A percentile compares a stretch with the other conserved stretches of the same genome.
Conservation (phyloP, 2,888 invertebrate genomes). For the Aethes cnicana region DNA sequence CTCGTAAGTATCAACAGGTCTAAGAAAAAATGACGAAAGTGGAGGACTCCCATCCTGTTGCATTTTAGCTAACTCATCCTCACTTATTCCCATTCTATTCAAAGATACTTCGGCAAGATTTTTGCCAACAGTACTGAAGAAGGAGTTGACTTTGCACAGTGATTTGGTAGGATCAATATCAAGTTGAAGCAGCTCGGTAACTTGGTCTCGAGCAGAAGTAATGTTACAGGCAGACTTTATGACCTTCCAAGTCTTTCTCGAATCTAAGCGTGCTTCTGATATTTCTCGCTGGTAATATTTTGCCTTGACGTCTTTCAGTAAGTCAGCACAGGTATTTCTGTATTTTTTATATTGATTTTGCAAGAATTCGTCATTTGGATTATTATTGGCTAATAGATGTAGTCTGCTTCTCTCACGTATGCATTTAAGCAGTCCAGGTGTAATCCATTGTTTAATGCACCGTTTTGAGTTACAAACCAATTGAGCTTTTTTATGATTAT, state of each 20-base stretch:
- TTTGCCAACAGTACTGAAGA: background rate
- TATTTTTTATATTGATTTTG: background rate
- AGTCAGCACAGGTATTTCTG: constrained; percentile 1
- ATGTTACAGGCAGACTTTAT: background rate
- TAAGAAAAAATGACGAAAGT: background rate
- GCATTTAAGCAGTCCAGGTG: constrained; percentile 1
- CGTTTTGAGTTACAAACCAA: background rate
- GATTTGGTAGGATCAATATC: background rate
- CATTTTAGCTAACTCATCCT: background rate
- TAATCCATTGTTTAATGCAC: background rate
- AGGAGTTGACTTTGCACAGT: background rate
- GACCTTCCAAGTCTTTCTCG: background rate
- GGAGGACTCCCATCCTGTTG: background rate
- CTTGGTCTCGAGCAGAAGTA: background rate
- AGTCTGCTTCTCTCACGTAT: background rate
- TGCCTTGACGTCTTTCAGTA: background rate
- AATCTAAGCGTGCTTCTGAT: background rate
- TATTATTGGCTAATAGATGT: background rate
- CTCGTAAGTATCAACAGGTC: background rate
- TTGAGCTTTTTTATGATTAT: background rate
- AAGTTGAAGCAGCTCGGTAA: background rate
- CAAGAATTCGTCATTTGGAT: background rate
- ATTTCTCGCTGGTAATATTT: background rate
- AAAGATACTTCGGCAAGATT: background rate
- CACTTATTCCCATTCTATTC: background rate